A percentile compares a stretch with the other conserved stretches of the same genome.
phyloP scores from a whole-genome alignment of 2,113 vertebrate genomes.

The Orycteropus afer region DNA sequence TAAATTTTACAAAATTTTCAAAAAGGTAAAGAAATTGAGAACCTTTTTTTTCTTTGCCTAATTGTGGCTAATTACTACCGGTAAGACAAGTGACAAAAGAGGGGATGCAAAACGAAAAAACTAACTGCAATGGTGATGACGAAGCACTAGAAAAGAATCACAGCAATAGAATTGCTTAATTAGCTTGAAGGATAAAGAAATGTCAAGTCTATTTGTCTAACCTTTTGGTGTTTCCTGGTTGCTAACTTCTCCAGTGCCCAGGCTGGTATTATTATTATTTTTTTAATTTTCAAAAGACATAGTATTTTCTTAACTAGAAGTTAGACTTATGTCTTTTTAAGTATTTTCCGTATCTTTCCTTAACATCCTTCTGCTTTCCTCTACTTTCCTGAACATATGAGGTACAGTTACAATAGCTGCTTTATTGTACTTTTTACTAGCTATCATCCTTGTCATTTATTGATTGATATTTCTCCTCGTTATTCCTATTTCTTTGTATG shows the following conservation, averaged over 20 bases:
- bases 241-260: background rate
- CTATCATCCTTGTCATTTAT: background rate
- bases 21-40: background rate
- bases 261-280: background rate
- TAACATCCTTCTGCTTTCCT: background rate
- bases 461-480: background rate
- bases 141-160: background rate
- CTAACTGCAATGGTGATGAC: background rate
- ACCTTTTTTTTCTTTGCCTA: background rate
- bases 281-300: background rate
- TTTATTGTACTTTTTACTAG: background rate
- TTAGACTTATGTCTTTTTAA: slow-evolving; percentile 20
- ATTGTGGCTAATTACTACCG: background rate
- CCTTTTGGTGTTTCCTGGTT: background rate
- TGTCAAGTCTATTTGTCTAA: background rate
- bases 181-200: background rate
- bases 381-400: background rate
- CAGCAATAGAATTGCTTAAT: background rate
- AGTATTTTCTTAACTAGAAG: background rate
- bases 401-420: background rate
- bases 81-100: background rate
- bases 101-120: background rate
- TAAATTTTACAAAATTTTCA: slow-evolving; percentile 9
- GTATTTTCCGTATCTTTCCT: background rate
- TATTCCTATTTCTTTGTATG: background rate